phyloP scores from a whole-genome alignment of 2,888 invertebrate genomes.

The Dynastes tityus region DNA sequence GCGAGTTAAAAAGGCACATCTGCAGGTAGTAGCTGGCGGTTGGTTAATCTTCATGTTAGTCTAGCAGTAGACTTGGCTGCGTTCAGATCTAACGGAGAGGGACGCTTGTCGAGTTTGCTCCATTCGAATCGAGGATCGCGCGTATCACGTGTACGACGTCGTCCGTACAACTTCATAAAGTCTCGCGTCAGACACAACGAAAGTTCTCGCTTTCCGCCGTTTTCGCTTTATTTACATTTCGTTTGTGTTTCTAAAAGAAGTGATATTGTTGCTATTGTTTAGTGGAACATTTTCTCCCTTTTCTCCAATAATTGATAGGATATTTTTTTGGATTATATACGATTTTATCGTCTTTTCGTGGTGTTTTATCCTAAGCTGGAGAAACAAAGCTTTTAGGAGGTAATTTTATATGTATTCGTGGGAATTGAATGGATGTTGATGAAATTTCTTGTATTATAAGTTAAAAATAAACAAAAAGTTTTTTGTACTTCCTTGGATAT shows the following conservation, averaged over 20 bases:
- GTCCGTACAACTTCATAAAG: constrained; percentile 1
- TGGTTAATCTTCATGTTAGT: constrained; percentile 48
- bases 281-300: constrained; percentile 14
- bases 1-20: constrained; percentile 50
- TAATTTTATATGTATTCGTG: constrained; percentile 21
- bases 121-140: constrained; percentile 16
- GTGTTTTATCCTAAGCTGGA: background rate
- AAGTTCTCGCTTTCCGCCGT: constrained; percentile 10
- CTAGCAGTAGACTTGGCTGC: constrained; percentile 47
- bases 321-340: constrained; percentile 24
- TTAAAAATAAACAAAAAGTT: no score
- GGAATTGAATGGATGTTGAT: no score
- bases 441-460: no score
- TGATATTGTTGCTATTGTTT: constrained; percentile 30
- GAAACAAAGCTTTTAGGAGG: constrained; percentile 14
- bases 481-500: no score
- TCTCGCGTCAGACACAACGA: background rate
- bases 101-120: constrained; percentile 23
- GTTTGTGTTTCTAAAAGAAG: constrained; percentile 30
- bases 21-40: constrained; percentile 49
- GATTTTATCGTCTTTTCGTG: background rate
- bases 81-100: constrained; percentile 1
- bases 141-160: constrained; percentile 33
- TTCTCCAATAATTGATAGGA: constrained; percentile 4
- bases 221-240: constrained; percentile 20